A percentile compares a stretch with the other conserved stretches of the same genome.
These are phyloP conservation scores for Ornithoptera priamus DNA, from an alignment of 2,888 invertebrate genomes.

Conservation along the genomic window DNA sequence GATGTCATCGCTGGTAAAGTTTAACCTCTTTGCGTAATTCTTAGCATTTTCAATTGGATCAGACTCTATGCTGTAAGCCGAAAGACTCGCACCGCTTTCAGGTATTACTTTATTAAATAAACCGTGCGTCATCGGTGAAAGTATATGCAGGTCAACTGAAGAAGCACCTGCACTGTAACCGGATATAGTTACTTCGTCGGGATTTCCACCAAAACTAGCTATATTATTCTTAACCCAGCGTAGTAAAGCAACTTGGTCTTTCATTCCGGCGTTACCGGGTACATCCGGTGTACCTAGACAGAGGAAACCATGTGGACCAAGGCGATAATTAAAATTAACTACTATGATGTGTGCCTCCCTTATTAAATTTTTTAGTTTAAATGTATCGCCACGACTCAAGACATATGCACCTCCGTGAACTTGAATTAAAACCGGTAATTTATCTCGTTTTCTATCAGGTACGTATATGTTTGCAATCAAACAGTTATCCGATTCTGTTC, in stretches of 20 bases:
- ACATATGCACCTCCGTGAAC: conserved; percentile 69
- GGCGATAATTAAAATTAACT: conserved; percentile 44
- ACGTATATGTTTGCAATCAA: conserved; percentile 43
- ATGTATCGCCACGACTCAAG: conserved; percentile 47
- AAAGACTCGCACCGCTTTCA: conserved; percentile 31
- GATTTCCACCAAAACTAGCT: conserved; percentile 18
- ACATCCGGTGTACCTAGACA: conserved; percentile 53
- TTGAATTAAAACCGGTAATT: conserved; percentile 57
- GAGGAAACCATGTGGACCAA: conserved; percentile 47
- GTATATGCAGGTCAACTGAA: conserved; percentile 49
- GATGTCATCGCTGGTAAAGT: conserved; percentile 44
- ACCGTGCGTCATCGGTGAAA: conserved; percentile 50
- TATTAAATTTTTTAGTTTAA: conserved; percentile 39
- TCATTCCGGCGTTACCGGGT: conserved; percentile 64
- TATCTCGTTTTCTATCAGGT: conserved; percentile 38
- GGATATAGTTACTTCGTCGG: conserved; percentile 53
- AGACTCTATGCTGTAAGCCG: conserved; percentile 44
- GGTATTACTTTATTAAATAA: conserved; percentile 48
- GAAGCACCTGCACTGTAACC: conserved; percentile 57
- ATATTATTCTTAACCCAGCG: conserved; percentile 28
- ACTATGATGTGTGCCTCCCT: conserved; percentile 44
- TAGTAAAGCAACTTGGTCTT: conserved; percentile 57
- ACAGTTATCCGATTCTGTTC: conserved; percentile 38
- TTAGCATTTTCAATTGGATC: conserved; percentile 53
- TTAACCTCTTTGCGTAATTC: conserved; percentile 43